A percentile compares a stretch with the other conserved stretches of the same genome.
These are phyloP conservation scores for Pterocles gutturalis DNA, from an alignment of 2,113 vertebrate species.

Conservation along the genomic window DNA sequence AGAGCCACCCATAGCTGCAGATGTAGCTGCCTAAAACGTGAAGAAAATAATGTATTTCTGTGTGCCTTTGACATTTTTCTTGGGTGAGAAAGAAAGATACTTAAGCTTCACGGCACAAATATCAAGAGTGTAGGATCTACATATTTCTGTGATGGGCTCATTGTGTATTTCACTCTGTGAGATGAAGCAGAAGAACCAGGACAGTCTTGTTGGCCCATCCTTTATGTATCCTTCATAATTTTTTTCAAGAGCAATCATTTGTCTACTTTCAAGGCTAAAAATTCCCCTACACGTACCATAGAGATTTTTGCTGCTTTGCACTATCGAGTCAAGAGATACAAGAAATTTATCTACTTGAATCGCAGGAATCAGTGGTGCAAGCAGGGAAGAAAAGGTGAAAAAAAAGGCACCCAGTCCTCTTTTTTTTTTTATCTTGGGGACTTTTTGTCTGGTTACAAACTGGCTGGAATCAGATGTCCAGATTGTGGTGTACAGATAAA, in stretches of 20 bases:
- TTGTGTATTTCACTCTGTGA: slow-evolving; percentile 10
- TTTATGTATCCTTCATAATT: neutral
- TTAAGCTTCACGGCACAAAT: slow-evolving; percentile 52
- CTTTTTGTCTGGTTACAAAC: neutral
- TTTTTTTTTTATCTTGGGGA: neutral
- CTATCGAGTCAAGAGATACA: neutral
- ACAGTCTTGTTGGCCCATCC: neutral
- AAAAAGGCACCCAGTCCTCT: neutral
- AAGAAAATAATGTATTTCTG: neutral
- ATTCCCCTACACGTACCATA: neutral
- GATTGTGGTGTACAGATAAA: too few species aligned
- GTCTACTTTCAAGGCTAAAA: neutral
- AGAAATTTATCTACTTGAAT: neutral
- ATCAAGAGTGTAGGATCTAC: neutral
- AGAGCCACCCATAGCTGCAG: neutral
- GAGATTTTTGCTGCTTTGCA: neutral
- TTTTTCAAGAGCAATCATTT: neutral
- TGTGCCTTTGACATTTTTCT: slow-evolving; percentile 28
- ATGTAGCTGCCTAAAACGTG: neutral
- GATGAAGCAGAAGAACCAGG: slow-evolving; percentile 53
- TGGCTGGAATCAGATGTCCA: too few species aligned
- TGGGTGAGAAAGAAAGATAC: neutral
- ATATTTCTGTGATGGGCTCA: neutral
- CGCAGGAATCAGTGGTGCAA: neutral
- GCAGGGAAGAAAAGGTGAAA: neutral